Percentiles rank a stretch among this genome's conserved stretches.
phyloP scores from a whole-genome alignment of 1,140 invertebrate genomes.

The Atopsyche davidsoni region DNA sequence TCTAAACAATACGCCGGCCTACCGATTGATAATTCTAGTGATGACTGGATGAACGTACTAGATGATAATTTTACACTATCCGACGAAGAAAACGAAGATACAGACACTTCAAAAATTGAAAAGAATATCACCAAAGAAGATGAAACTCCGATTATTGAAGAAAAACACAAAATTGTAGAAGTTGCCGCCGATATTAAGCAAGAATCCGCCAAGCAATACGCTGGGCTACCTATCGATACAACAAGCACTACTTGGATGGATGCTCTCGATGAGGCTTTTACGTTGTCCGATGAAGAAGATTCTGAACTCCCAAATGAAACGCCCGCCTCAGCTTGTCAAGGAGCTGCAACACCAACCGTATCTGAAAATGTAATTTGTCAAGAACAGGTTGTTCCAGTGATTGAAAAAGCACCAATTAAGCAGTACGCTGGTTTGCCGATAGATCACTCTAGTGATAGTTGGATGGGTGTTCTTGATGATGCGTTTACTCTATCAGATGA shows the following conservation, averaged over 20 bases:
- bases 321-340: too few species aligned
- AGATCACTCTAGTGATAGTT: constrained; percentile 43
- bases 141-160: neutral
- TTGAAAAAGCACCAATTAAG: constrained; percentile 22
- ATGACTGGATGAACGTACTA: constrained; percentile 46
- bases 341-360: too few species aligned
- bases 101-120: neutral
- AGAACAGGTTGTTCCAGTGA: too few species aligned
- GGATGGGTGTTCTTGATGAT: too few species aligned
- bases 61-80: constrained; percentile 42
- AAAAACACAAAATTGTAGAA: constrained; percentile 8
- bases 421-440: constrained; percentile 41
- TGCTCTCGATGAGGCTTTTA: constrained; percentile 48
- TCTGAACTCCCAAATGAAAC: constrained; percentile 2
- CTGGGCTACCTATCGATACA: constrained; percentile 43
- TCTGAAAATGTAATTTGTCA: too few species aligned
- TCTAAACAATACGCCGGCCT: constrained; percentile 30
- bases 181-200: constrained; percentile 6
- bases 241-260: constrained; percentile 45
- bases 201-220: constrained; percentile 29
- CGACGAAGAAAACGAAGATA: constrained; percentile 1
- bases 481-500: constrained; percentile 40
- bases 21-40: constrained; percentile 43
- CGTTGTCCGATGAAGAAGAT: constrained; percentile 38
- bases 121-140: neutral